phyloP scores from a whole-genome alignment of 2,888 invertebrate species.

The Aphodius granarius region DNA sequence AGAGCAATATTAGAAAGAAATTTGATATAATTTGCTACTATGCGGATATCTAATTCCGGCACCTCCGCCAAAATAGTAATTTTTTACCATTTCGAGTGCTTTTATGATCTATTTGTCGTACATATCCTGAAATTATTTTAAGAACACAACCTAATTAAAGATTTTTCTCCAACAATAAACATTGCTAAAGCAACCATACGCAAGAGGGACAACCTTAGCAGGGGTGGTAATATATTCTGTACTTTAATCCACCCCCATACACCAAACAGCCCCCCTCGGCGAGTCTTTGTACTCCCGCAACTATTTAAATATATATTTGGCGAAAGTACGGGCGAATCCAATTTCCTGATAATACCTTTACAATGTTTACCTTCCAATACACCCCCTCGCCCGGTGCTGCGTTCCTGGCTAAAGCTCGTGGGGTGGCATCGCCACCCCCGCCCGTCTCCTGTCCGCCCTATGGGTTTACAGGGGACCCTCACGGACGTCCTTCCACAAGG shows the following conservation, averaged over 20 bases:
- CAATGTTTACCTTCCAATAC: constrained; percentile 30
- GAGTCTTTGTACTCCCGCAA: not conserved
- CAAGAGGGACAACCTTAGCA: not conserved
- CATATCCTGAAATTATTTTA: too few relatives aligned
- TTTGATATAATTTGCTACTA: too few relatives aligned
- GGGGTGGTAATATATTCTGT: not conserved
- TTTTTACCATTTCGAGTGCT: too few relatives aligned
- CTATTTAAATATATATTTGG: not conserved
- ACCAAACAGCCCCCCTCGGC: constrained; percentile 2
- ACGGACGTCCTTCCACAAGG: constrained; percentile 16
- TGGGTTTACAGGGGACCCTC: not conserved
- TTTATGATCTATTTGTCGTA: too few relatives aligned
- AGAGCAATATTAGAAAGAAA: too few relatives aligned
- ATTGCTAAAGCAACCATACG: too few relatives aligned
- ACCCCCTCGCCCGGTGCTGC: constrained; percentile 26
- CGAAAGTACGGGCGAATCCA: constrained; percentile 33
- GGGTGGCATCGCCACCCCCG: not conserved
- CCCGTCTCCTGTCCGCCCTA: not conserved
- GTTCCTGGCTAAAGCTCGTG: not conserved
- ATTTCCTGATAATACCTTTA: constrained; percentile 37
- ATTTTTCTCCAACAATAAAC: too few relatives aligned
- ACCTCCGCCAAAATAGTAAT: too few relatives aligned
- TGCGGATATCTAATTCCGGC: too few relatives aligned
- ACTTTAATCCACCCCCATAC: not conserved
- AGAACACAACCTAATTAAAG: too few relatives aligned